A percentile compares a stretch with the other conserved stretches of the same genome.
Conservation (phyloP, 2,113 vertebrate species). For the Cyanistes caeruleus region DNA sequence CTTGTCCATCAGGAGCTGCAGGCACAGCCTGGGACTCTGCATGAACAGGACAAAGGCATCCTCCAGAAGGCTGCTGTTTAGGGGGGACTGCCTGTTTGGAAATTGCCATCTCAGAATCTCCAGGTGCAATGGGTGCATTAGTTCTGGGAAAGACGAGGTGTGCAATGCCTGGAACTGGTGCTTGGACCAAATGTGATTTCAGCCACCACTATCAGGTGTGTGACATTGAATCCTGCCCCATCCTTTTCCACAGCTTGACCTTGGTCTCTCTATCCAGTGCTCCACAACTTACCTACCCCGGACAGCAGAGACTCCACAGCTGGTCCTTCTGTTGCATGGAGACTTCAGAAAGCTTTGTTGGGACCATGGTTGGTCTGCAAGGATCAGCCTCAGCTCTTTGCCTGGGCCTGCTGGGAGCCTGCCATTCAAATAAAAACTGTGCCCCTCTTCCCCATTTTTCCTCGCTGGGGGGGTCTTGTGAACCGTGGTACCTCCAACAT, state of each 20-base stretch:
- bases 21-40: neutral
- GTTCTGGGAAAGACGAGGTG: neutral
- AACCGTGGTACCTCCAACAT: rapidly evolving
- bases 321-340: neutral
- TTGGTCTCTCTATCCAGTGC: neutral
- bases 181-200: neutral
- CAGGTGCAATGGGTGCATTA: neutral
- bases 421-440: neutral
- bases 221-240: neutral
- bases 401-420: neutral
- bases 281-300: neutral
- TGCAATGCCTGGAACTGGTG: rapidly evolving
- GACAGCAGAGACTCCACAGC: neutral
- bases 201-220: neutral
- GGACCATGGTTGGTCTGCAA: neutral
- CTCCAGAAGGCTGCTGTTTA: neutral
- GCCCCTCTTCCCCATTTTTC: neutral
- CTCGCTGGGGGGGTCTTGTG: neutral
- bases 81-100: neutral
- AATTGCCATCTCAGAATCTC: neutral
- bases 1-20: neutral
- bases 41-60: neutral
- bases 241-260: neutral
- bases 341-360: neutral
- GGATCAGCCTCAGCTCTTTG: neutral